Evolutionary conservation across 2,888 invertebrate genomes (phyloP), one percentile per base, ranked within the genome.

Genomic region (Ophion obscuratus): DNA sequence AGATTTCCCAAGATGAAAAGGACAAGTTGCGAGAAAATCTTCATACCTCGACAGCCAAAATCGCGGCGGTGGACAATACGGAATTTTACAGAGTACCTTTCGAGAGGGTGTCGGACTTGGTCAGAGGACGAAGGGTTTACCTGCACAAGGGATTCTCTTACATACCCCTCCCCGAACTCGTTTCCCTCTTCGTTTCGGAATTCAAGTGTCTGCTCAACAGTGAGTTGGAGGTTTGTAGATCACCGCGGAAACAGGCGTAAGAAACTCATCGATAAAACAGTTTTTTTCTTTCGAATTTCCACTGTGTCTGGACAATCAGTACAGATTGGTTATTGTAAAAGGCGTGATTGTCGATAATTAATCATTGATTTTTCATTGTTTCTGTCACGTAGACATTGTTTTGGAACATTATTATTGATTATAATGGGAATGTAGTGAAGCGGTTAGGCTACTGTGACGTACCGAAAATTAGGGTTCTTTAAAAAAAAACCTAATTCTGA

Each of bases 51-150:
- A 97, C 96, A 0, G 91, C 95, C 53, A 95, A 95, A 88, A 95
- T 96, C 86, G 91, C 95, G 9, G 95, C 95, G 89, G 94, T 97
- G 76, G 96, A 96, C 84, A 94, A 95, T 64, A 94, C 95, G 67
- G 96, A 97, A 89, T 97, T 97, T 94, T 97, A 97, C 92, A 97
- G 98, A 96, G 97, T 99, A 0, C 97, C 96, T 62, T 99, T 99
- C 93, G 96, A 95, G 77, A 97, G 98, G 94, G 99, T 98, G 0
- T 94, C 97, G 31, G 98, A 99, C 92, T 95, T 99, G 88, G 96
- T 99, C 1, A 96, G 95, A 91, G 94, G 94, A 17, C 96, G 99
- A 86, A 97, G 96, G 93, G 98, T 98, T 5, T 98, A 96, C 91
- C 91, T 99, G 0, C 95, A 95, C 89, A 95, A 95, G 80, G 99